Conservation (phyloP, 2,797 vertebrate species). For the Gymnodraco acuticeps region DNA sequence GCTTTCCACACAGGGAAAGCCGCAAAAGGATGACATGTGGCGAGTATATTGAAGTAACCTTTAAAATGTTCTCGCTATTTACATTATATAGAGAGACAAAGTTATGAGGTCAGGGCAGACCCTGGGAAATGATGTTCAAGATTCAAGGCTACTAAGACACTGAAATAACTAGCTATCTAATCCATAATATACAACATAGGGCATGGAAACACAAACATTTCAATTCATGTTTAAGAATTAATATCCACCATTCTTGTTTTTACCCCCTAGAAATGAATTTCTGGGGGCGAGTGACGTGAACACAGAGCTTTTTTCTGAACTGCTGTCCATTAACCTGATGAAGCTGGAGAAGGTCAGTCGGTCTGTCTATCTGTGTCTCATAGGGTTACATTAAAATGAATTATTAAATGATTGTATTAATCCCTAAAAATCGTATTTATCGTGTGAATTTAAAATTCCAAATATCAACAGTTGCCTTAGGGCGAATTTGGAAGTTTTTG, state of each 20-base stretch:
- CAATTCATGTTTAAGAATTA: not conserved
- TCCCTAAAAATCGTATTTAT: not conserved
- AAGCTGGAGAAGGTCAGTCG: constrained; percentile 92
- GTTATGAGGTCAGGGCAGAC: too few relatives aligned
- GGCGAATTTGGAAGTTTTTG: not conserved
- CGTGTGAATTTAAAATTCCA: not conserved
- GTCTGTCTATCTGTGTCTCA: not conserved
- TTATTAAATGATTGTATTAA: not conserved
- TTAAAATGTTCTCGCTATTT: too few relatives aligned
- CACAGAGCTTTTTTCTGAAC: constrained; percentile 88
- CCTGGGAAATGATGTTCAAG: too few relatives aligned
- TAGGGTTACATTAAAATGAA: too few relatives aligned
- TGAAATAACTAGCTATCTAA: too few relatives aligned
- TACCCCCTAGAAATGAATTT: constrained; percentile 76
- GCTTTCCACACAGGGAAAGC: too few relatives aligned
- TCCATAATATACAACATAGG: too few relatives aligned
- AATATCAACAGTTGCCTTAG: not conserved
- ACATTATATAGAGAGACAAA: too few relatives aligned
- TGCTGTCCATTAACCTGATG: constrained; percentile 89
- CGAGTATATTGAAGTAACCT: not conserved
- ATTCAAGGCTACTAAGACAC: too few relatives aligned
- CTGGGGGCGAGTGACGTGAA: constrained; percentile 79
- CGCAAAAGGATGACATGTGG: not conserved
- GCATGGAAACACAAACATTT: not conserved
- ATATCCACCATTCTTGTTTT: not conserved